A percentile compares a stretch with the other conserved stretches of the same genome.
Evolutionary conservation across 35 echinoderm and acorn worm genomes (phyloP).

Genomic region (Apostichopus parvimensis): DNA sequence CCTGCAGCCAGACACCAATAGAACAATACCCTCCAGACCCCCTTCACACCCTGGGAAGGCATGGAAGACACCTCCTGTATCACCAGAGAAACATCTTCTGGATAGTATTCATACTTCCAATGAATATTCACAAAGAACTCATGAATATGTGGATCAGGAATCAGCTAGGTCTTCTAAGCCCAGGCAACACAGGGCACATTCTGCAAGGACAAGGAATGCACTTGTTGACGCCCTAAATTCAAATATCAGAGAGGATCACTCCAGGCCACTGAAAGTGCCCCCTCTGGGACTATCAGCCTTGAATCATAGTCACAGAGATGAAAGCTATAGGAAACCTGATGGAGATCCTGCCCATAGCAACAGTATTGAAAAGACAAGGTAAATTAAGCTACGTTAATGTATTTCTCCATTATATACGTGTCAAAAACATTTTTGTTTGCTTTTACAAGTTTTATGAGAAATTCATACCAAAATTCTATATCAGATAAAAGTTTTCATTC

Average conservation of each 20-base stretch:
- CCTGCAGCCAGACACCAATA: constrained; percentile 1
- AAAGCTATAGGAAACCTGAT: not conserved
- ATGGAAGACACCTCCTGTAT: constrained; percentile 94
- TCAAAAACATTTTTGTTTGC: no score
- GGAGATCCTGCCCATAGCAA: not conserved
- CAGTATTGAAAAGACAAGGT: not conserved
- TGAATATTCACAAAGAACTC: constrained; percentile 54
- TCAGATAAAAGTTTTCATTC: no score
- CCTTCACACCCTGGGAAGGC: constrained; percentile 86
- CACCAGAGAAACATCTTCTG: constrained; percentile 59
- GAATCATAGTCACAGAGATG: not conserved
- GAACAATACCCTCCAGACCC: constrained; percentile 47
- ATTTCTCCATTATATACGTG: not conserved
- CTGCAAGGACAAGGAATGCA: constrained; percentile 75
- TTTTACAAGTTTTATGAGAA: no score
- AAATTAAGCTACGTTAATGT: not conserved
- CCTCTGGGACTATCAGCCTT: constrained; percentile 47
- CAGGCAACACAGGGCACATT: constrained; percentile 53
- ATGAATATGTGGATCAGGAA: constrained; percentile 51
- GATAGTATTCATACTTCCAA: not conserved
- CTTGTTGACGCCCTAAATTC: constrained; percentile 58
- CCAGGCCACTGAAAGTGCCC: constrained; percentile 52
- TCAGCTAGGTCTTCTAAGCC: constrained; percentile 24
- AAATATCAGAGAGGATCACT: not conserved
- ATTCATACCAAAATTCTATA: no score